phyloP scores from a whole-genome alignment of 2,888 invertebrate genomes.

The Drosophila nr. perissopoda region DNA sequence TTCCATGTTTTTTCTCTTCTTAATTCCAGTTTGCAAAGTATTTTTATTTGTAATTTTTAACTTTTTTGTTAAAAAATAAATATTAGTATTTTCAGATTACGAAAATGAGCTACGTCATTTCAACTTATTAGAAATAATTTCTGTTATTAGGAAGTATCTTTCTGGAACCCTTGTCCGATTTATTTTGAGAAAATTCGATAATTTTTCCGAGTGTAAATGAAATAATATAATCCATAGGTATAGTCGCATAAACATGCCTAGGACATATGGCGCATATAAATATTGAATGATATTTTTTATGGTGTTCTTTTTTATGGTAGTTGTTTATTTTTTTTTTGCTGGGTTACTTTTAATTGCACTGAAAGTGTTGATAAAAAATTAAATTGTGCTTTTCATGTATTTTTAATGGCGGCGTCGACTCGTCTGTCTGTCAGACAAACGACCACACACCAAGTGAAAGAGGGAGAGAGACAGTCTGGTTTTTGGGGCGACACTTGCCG shows the following conservation, averaged over 20 bases:
- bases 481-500: slow-evolving; percentile 52
- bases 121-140: neutral
- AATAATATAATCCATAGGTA: slow-evolving; percentile 43
- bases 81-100: neutral
- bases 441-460: slow-evolving; percentile 20
- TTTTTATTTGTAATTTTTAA: too few species aligned
- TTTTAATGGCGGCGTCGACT: slow-evolving; percentile 64
- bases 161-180: too few species aligned
- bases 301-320: slow-evolving; percentile 37
- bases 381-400: slow-evolving; percentile 77
- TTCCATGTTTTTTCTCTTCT: neutral
- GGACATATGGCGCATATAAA: slow-evolving; percentile 74
- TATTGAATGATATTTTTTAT: slow-evolving; percentile 55
- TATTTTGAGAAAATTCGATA: neutral
- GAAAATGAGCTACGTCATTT: rapidly evolving
- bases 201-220: neutral
- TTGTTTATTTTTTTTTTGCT: slow-evolving; percentile 30
- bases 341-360: slow-evolving; percentile 70
- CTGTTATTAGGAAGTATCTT: too few species aligned
- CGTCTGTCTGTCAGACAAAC: slow-evolving; percentile 36
- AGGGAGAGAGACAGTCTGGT: slow-evolving; percentile 1
- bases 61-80: neutral
- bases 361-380: slow-evolving; percentile 74
- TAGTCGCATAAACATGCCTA: slow-evolving; percentile 61
- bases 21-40: neutral